These are phyloP conservation scores for Aphaenogaster rudis DNA, from an alignment of 1,140 invertebrate species.

Conservation along the genomic window DNA sequence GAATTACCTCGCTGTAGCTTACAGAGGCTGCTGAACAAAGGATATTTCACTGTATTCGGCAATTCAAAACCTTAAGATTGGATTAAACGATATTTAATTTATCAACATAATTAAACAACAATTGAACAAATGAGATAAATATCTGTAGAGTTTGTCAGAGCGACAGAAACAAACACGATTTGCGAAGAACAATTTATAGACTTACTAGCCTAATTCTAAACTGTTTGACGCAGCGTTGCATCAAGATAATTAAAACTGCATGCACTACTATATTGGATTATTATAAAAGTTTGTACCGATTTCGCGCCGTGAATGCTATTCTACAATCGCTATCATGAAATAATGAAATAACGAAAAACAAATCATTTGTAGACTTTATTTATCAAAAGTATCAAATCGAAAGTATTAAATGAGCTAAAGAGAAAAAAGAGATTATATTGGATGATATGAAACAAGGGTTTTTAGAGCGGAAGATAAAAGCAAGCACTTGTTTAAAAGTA, in stretches of 20 bases:
- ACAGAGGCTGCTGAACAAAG: slow-evolving; percentile 36
- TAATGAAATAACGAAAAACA: background rate
- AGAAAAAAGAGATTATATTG: background rate
- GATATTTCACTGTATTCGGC: background rate
- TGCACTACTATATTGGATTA: background rate
- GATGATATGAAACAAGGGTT: background rate
- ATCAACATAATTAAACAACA: slow-evolving; percentile 6
- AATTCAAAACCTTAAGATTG: background rate
- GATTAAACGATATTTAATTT: background rate
- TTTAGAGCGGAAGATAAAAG: background rate
- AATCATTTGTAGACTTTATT: slow-evolving; percentile 1
- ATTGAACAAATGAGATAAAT: background rate
- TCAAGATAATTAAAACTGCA: background rate
- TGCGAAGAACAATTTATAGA: background rate
- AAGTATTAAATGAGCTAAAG: background rate
- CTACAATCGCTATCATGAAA: background rate
- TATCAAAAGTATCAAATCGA: background rate
- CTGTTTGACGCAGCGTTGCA: background rate
- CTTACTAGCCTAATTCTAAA: background rate
- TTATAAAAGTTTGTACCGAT: background rate
- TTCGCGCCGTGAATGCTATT: background rate
- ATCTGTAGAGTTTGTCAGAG: background rate
- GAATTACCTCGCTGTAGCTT: slow-evolving; percentile 67
- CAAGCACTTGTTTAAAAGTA: background rate
- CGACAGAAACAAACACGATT: background rate